Percentiles rank a stretch among this genome's conserved stretches.
Evolutionary conservation across 2,113 vertebrate species (phyloP).

Genomic region (Oreocharis arfaki): DNA sequence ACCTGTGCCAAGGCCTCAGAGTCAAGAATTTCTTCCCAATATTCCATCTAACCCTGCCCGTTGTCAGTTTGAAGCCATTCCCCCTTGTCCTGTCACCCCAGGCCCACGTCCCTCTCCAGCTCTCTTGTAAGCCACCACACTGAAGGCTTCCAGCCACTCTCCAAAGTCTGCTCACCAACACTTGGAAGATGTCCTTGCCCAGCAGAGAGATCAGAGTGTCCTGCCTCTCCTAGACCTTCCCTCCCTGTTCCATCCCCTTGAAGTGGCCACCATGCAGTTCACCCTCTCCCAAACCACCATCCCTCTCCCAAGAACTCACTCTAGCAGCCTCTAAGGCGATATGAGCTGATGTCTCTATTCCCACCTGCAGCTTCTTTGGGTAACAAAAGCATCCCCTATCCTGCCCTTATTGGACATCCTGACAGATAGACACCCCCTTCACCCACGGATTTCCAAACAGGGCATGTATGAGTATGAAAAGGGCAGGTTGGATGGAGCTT

Average conservation of each 20-base stretch:
- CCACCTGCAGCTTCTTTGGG: not conserved
- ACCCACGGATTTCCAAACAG: not conserved
- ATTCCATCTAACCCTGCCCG: not conserved
- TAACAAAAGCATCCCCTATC: not conserved
- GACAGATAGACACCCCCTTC: not conserved
- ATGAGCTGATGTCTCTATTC: not conserved
- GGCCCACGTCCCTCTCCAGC: not conserved
- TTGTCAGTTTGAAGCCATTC: not conserved
- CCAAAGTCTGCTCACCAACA: not conserved
- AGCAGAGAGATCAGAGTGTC: not conserved
- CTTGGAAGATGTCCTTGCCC: not conserved
- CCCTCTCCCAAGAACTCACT: not conserved
- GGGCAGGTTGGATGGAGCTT: not conserved
- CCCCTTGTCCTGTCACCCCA: not conserved
- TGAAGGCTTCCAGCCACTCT: not conserved
- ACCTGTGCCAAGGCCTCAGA: not conserved
- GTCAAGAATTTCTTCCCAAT: not conserved
- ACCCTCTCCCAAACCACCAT: not conserved
- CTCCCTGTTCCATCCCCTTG: too few relatives aligned
- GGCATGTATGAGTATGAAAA: fast-evolving
- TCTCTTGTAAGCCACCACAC: not conserved
- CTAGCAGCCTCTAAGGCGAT: fast-evolving
- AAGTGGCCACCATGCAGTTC: not conserved
- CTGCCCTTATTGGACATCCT: not conserved
- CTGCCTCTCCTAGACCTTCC: not conserved